These are phyloP conservation scores for Allolobophora icterica DNA, from an alignment of 2,888 invertebrate species.

Conservation along the genomic window DNA sequence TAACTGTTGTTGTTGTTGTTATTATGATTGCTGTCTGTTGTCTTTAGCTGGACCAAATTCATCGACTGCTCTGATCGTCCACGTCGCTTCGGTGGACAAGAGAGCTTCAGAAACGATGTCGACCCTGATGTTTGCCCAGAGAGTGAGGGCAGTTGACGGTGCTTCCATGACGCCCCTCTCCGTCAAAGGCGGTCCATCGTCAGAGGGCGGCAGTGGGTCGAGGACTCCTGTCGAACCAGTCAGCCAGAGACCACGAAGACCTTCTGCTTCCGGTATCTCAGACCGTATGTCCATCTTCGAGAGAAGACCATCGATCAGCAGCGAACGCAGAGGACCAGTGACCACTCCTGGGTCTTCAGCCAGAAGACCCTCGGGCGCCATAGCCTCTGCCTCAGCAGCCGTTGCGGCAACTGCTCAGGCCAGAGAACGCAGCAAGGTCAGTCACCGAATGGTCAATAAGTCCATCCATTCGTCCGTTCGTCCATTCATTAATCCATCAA, in stretches of 20 bases:
- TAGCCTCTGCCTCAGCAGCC: background rate
- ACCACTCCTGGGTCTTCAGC: background rate
- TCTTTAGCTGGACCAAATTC: constrained; percentile 12
- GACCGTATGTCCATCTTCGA: constrained; percentile 7
- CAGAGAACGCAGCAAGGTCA: background rate
- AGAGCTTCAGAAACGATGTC: constrained; percentile 38
- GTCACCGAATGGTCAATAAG: background rate
- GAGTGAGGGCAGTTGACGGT: constrained; percentile 21
- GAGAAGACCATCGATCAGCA: background rate
- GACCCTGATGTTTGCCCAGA: constrained; percentile 39
- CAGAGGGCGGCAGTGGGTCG: constrained; percentile 11
- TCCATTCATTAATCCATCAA: background rate
- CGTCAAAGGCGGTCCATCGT: background rate
- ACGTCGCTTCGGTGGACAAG: constrained; percentile 20
- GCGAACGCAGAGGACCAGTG: background rate
- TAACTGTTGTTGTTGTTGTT: background rate
- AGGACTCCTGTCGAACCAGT: constrained; percentile 12
- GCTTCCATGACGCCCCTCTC: background rate
- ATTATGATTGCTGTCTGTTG: background rate
- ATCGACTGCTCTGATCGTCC: constrained; percentile 27
- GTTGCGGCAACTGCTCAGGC: background rate
- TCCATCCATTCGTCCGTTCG: background rate
- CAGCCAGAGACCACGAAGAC: constrained; percentile 18
- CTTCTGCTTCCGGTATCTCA: background rate
- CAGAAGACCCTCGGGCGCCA: background rate